Evolutionary conservation across 35 echinoderm and acorn worm species (phyloP).

Genomic region (Apostichopus parvimensis): DNA sequence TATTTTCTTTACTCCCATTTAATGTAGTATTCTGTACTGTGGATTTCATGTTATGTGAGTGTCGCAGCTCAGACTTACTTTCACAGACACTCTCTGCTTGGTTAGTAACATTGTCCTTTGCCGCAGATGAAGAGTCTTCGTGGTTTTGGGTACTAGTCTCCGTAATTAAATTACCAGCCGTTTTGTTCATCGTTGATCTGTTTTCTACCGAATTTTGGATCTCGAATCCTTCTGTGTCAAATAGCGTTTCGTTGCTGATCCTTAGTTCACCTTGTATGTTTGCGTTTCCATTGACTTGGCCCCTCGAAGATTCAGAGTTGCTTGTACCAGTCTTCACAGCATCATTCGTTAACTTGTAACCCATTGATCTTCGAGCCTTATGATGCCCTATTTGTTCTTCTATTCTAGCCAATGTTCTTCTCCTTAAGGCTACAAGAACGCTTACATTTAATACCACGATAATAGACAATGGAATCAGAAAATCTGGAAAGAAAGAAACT

Average conservation of each 20-base stretch:
- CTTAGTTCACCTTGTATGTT: neutral
- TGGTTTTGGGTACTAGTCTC: neutral
- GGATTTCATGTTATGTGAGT: no score
- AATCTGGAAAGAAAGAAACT: conserved; percentile 40
- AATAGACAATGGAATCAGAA: conserved; percentile 33
- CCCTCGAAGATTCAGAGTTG: neutral
- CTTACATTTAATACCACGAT: conserved; percentile 18
- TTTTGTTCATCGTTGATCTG: neutral
- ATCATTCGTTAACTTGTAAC: neutral
- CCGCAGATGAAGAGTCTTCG: neutral
- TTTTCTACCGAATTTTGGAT: neutral
- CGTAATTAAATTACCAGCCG: neutral
- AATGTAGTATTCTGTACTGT: no score
- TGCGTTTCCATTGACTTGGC: neutral
- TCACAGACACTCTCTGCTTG: neutral
- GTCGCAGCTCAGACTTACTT: neutral
- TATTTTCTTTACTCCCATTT: neutral
- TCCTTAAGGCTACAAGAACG: conserved; percentile 28
- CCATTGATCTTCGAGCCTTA: neutral
- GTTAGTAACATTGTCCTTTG: neutral
- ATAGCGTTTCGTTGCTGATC: neutral
- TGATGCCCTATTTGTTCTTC: neutral
- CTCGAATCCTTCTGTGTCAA: neutral
- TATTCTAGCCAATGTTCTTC: neutral
- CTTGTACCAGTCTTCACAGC: no score